Conservation (phyloP, 1,140 invertebrate species). For the Cyclargus thomasi region DNA sequence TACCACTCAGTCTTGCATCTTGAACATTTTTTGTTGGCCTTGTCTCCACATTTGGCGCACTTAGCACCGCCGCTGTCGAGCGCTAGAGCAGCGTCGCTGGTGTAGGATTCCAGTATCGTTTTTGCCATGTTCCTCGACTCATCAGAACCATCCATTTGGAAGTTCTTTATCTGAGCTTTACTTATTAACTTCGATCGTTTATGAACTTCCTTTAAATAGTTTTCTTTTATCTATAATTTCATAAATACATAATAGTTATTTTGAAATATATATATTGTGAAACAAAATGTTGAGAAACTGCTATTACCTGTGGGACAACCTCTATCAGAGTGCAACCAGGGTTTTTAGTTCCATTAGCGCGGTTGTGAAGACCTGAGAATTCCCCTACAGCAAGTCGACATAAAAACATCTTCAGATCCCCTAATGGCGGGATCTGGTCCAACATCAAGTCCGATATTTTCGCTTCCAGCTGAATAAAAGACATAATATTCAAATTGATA, state of each 20-base stretch:
- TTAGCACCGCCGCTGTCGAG: conserved; percentile 70
- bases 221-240: conserved; percentile 53
- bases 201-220: conserved; percentile 59
- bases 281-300: too few relatives aligned
- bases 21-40: conserved; percentile 76
- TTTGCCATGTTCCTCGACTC: conserved; percentile 51
- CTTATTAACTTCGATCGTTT: conserved; percentile 59
- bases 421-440: conserved; percentile 85
- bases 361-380: conserved; percentile 46
- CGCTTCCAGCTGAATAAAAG: conserved; percentile 73
- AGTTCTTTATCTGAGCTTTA: conserved; percentile 54
- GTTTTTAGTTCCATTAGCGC: conserved; percentile 49
- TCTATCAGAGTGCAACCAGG: conserved; percentile 65
- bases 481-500: background rate
- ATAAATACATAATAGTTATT: background rate
- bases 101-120: conserved; percentile 67
- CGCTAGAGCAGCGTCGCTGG: conserved; percentile 74
- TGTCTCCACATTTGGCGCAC: conserved; percentile 75
- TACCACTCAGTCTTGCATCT: conserved; percentile 77
- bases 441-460: conserved; percentile 79
- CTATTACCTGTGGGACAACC: conserved; percentile 59
- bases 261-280: too few relatives aligned
- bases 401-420: conserved; percentile 83
- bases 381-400: conserved; percentile 62
- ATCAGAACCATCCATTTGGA: conserved; percentile 55